phyloP scores from a whole-genome alignment of 2,888 invertebrate species.

The Eurois occulta region DNA sequence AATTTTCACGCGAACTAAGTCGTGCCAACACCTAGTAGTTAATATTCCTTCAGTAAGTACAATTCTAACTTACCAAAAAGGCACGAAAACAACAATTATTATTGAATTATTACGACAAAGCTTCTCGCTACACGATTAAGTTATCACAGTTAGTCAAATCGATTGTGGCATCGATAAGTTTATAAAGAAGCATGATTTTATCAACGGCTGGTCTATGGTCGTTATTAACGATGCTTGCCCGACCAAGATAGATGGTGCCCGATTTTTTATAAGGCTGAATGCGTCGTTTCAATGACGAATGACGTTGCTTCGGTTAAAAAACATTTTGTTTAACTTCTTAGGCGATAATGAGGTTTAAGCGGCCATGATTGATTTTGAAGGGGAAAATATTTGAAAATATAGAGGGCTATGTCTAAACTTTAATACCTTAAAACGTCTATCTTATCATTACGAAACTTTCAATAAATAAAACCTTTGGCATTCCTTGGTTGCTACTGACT shows the following conservation, averaged over 20 bases:
- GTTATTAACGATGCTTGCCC: conserved; percentile 77
- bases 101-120: conserved; percentile 18
- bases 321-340: conserved; percentile 73
- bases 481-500: conserved; percentile 50
- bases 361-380: conserved; percentile 69
- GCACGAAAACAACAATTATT: conserved; percentile 9
- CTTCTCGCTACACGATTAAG: conserved; percentile 70
- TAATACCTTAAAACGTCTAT: neutral
- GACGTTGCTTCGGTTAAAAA: conserved; percentile 65
- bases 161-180: conserved; percentile 78
- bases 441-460: neutral
- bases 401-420: neutral
- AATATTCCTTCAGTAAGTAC: neutral
- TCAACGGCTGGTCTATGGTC: conserved; percentile 77
- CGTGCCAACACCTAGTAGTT: neutral
- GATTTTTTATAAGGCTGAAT: conserved; percentile 71
- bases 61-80: neutral
- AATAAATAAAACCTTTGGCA: neutral
- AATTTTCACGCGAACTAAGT: neutral
- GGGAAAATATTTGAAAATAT: conserved; percentile 26
- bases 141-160: conserved; percentile 71
- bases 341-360: conserved; percentile 76
- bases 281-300: conserved; percentile 72
- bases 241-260: conserved; percentile 77
- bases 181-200: conserved; percentile 79